phyloP scores from a whole-genome alignment of 2,888 invertebrate genomes.

The Cantharis nigra region DNA sequence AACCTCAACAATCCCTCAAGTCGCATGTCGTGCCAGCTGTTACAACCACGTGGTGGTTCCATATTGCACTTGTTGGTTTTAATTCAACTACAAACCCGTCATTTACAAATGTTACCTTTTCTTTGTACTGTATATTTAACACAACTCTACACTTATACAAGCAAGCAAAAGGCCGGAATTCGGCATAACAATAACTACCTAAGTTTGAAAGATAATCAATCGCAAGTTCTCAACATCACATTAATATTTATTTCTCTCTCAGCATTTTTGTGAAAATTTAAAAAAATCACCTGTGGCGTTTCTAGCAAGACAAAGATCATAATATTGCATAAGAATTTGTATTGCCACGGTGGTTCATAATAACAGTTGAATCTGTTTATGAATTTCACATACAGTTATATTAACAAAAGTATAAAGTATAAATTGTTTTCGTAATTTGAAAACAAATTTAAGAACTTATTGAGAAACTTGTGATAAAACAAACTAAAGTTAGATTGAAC shows the following conservation, averaged over 20 bases:
- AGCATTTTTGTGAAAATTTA: too few species aligned
- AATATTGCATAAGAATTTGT: too few species aligned
- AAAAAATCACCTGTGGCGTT: background rate
- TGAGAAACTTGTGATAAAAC: background rate
- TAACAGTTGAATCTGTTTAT: background rate
- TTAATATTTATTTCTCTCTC: background rate
- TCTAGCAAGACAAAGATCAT: too few species aligned
- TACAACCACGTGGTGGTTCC: slow-evolving; percentile 42
- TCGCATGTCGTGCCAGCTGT: slow-evolving; percentile 44
- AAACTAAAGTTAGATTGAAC: background rate
- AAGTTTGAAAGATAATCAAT: background rate
- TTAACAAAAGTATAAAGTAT: background rate
- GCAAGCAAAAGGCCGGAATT: background rate
- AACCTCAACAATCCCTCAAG: slow-evolving; percentile 41
- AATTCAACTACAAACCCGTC: slow-evolving; percentile 43
- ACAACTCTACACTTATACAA: background rate
- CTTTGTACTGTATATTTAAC: slow-evolving; percentile 10
- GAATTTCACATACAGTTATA: background rate
- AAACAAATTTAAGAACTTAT: background rate
- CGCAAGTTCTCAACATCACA: background rate
- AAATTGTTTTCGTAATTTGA: background rate
- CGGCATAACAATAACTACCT: background rate
- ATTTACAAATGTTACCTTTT: slow-evolving; percentile 43
- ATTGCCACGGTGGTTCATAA: background rate
- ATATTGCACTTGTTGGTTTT: slow-evolving; percentile 48